These are phyloP conservation scores for Drosophila neoperkinsi DNA, from an alignment of 2,888 invertebrate species.

Conservation along the genomic window DNA sequence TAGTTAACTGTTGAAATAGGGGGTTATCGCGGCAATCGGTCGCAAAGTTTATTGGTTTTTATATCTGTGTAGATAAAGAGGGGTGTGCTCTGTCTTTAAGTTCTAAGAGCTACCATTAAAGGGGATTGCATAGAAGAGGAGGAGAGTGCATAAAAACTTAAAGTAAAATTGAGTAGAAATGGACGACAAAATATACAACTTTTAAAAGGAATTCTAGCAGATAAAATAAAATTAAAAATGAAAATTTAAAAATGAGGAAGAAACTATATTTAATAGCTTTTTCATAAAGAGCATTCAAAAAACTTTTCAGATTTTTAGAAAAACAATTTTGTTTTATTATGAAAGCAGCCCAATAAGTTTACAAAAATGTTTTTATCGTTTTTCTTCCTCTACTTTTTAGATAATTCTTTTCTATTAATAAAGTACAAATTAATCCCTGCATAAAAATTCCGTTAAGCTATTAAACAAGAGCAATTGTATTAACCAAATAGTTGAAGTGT, in stretches of 20 bases:
- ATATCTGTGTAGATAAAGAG: constrained; percentile 1
- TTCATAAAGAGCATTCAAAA: neutral
- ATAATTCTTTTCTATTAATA: neutral
- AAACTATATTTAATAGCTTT: neutral
- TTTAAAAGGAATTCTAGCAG: neutral
- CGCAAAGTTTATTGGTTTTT: constrained; percentile 51
- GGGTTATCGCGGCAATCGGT: constrained; percentile 26
- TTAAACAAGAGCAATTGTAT: constrained; percentile 10
- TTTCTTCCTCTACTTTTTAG: neutral
- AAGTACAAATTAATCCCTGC: constrained; percentile 1
- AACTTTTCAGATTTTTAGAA: neutral
- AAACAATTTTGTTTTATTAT: neutral
- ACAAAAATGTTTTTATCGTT: neutral
- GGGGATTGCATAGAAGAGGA: neutral
- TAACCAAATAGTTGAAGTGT: constrained; percentile 36
- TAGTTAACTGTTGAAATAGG: constrained; percentile 24
- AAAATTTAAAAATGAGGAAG: neutral
- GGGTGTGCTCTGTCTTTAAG: neutral
- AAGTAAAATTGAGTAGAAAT: constrained; percentile 1
- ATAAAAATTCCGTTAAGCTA: constrained; percentile 10
- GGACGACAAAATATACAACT: neutral
- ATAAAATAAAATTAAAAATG: neutral
- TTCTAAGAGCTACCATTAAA: constrained; percentile 1
- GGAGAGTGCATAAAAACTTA: neutral
- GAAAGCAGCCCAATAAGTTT: neutral